A percentile compares a stretch with the other conserved stretches of the same genome.
Conservation (phyloP, 2,888 invertebrate species). For the Cabera pusaria region DNA sequence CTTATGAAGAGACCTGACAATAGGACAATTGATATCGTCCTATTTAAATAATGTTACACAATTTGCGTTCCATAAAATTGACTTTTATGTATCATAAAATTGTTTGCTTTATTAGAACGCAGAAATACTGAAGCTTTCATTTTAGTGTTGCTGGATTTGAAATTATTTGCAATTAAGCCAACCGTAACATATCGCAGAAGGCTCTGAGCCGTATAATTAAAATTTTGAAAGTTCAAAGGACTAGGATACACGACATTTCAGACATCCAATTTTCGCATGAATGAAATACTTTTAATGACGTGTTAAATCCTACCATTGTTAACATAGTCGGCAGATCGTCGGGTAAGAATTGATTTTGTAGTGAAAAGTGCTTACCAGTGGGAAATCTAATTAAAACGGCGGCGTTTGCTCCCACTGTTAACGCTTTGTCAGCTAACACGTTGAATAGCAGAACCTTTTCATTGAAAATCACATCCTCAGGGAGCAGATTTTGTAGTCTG, state of each 20-base stretch:
- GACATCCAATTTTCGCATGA: not conserved
- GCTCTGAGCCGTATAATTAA: constrained; percentile 5
- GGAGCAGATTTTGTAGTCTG: constrained; percentile 41
- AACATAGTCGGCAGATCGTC: not conserved
- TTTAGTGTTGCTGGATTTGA: not conserved
- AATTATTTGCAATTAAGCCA: not conserved
- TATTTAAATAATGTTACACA: too few species aligned
- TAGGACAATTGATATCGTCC: too few species aligned
- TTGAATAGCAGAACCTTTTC: constrained; percentile 59
- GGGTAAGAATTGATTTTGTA: constrained; percentile 2
- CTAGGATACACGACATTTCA: constrained; percentile 3
- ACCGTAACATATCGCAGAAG: not conserved
- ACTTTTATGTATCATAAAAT: constrained; percentile 19
- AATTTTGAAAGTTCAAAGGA: constrained; percentile 4
- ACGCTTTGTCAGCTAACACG: constrained; percentile 52
- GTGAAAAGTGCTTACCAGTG: constrained; percentile 37
- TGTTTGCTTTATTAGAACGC: too few species aligned
- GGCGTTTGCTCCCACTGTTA: constrained; percentile 55
- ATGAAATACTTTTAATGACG: not conserved
- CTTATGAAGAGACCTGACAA: too few species aligned
- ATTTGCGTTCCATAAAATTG: constrained; percentile 12
- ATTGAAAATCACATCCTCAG: constrained; percentile 55
- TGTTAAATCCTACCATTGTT: not conserved
- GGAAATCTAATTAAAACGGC: constrained; percentile 49
- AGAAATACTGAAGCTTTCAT: too few species aligned